Evolutionary conservation across 1,140 invertebrate species (phyloP), one percentile per base, ranked within the genome.

Genomic region (Muscidifurax raptorellus): DNA sequence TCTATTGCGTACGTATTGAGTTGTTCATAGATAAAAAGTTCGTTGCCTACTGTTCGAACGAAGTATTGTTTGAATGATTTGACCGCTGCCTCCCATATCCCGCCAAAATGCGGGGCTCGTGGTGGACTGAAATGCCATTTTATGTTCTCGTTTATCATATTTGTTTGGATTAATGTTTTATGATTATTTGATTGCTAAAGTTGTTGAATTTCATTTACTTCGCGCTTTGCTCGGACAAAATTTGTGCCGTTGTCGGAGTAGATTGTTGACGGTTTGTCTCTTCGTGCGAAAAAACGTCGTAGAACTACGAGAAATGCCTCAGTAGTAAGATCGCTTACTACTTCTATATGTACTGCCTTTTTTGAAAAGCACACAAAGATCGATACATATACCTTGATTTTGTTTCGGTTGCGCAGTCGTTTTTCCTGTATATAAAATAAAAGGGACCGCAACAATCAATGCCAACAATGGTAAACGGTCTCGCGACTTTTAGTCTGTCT

Each of bases 281-380:
- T 10, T 30, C 66, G 18, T 30, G 59, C 27, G 15, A 40, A 18
- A 44, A 80, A 72, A 7, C 40, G 4, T 30, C 72, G 40, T 13
- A 81, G 15, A 13, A 27, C 12, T 47, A 1, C 76, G 10, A 81
- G 47, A 32, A 59, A 81, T 25, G 80, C 25, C 18, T 69, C 80
- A 18, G 80, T 40, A 27, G 78, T 82, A 2, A 82, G 75, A 47
- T 84, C 59, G 22, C 13, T 78, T 27, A 87, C 80, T 2, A 91
- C 74, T 27, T 80, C 66, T 36, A 81, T n/a, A 52, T 81, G 80
- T 3, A 59, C 28, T 13, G 81, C 81, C n/a, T 72, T 83, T 15
- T 52, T 82, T 9, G 52, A 15, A 59, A 74, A 83, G 44, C 81
- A 83, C 2, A 83, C 47, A 59, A 44, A 75, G 2, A 75, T n/a